These are phyloP conservation scores for Lycodopsis pacificus DNA, from an alignment of 2,797 vertebrate genomes.

Conservation along the genomic window DNA sequence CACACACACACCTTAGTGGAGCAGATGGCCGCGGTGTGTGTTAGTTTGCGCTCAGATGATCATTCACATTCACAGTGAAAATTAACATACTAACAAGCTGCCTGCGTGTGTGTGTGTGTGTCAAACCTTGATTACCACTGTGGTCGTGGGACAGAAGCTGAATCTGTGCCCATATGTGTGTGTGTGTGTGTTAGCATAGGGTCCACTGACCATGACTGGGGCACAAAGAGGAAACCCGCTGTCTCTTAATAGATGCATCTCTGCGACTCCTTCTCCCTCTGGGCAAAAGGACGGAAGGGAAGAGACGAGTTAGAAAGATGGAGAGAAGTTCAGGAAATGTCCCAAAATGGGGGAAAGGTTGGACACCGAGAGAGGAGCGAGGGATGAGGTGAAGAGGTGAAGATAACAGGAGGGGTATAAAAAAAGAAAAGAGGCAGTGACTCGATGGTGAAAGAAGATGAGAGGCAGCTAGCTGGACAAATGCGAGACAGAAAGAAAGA, in stretches of 20 bases:
- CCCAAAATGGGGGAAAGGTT: conserved; percentile 27
- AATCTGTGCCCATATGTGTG: conserved; percentile 28
- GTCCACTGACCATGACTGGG: conserved; percentile 60
- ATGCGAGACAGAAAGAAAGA: conserved; percentile 38
- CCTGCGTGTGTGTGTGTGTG: conserved; percentile 64
- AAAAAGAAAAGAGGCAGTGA: conserved; percentile 25
- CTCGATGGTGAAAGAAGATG: conserved; percentile 26
- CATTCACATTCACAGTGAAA: conserved; percentile 71
- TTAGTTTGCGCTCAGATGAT: conserved; percentile 78
- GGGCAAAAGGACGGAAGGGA: conserved; percentile 25
- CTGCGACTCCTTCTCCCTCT: conserved; percentile 54
- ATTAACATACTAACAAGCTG: conserved; percentile 80
- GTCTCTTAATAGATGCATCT: conserved; percentile 82
- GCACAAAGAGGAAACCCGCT: conserved; percentile 62
- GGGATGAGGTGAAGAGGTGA: neutral
- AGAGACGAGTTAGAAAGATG: conserved; percentile 20
- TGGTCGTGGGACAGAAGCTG: conserved; percentile 55
- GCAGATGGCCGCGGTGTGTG: conserved; percentile 82
- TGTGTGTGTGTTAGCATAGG: conserved; percentile 41
- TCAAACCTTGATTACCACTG: conserved; percentile 60
- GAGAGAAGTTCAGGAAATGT: conserved; percentile 31
- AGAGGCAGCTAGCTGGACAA: conserved; percentile 32
- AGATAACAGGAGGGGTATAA: conserved; percentile 5
- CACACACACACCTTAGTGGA: conserved; percentile 64
- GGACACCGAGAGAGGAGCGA: neutral